These are phyloP conservation scores for Anguilla rostrata DNA, from an alignment of 2,113 vertebrate genomes.

Conservation along the genomic window DNA sequence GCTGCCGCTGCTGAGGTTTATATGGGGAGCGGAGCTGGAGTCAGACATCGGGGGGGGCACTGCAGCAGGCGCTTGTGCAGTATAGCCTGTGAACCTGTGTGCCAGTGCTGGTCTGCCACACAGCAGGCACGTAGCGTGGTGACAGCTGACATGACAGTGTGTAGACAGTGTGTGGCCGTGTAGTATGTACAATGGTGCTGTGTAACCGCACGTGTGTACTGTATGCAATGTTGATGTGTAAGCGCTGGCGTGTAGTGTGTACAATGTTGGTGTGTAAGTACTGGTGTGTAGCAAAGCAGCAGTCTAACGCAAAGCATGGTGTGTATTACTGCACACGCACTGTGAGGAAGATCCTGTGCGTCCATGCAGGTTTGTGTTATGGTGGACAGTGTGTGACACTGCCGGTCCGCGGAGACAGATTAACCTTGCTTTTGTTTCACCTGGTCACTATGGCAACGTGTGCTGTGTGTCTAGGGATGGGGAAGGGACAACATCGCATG, in stretches of 20 bases:
- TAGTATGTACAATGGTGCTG: background rate
- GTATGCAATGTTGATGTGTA: too few species aligned
- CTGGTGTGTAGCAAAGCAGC: background rate
- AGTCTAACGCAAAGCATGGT: background rate
- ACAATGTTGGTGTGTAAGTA: too few species aligned
- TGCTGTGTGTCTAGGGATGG: slow-evolving; percentile 83
- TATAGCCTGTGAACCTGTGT: background rate
- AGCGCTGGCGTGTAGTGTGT: background rate
- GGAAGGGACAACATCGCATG: slow-evolving; percentile 99
- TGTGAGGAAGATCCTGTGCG: background rate
- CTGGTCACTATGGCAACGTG: background rate
- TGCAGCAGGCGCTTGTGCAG: background rate
- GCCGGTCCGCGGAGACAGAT: background rate
- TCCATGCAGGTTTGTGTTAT: background rate
- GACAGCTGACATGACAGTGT: too few species aligned
- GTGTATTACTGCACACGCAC: background rate
- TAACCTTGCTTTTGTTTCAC: background rate
- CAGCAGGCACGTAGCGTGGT: too few species aligned
- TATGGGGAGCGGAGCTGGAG: background rate
- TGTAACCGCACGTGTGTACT: background rate
- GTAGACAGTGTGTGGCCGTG: background rate
- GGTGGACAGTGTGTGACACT: background rate
- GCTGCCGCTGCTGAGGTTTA: background rate
- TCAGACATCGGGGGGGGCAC: background rate
- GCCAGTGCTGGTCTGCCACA: background rate